A percentile compares a stretch with the other conserved stretches of the same genome.
Evolutionary conservation across 1,140 invertebrate genomes (phyloP).

Genomic region (Pseudobourletiella spinata): DNA sequence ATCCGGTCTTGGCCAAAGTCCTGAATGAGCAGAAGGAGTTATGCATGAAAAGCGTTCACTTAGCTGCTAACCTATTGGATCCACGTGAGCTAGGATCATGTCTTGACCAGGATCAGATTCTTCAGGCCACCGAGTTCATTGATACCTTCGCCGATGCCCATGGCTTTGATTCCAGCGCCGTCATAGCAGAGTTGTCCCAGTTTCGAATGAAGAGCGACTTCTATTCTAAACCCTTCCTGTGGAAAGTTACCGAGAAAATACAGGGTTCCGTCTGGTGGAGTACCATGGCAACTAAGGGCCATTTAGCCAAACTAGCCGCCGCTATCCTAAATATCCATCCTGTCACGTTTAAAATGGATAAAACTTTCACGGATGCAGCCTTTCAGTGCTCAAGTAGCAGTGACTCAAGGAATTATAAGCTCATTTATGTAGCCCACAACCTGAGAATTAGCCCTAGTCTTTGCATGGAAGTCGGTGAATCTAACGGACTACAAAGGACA

Average conservation of each 20-base stretch:
- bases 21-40: not conserved
- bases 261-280: conserved; percentile 1
- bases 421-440: not conserved
- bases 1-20: not conserved
- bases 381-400: not conserved
- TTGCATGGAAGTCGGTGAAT: too few species aligned
- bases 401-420: not conserved
- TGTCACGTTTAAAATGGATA: not conserved
- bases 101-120: not conserved
- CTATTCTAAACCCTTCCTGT: not conserved
- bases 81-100: not conserved
- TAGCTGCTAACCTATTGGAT: not conserved
- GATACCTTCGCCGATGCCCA: not conserved
- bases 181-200: not conserved
- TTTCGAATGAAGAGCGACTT: conserved; percentile 2
- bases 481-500: too few species aligned
- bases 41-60: not conserved
- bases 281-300: not conserved
- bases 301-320: not conserved
- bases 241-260: not conserved
- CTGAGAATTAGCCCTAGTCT: not conserved
- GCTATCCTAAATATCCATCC: not conserved
- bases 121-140: not conserved
- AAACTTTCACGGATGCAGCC: not conserved
- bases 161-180: not conserved